These are phyloP conservation scores for Halcyon smyrnensis DNA, from an alignment of 2,797 vertebrate species.

Conservation along the genomic window DNA sequence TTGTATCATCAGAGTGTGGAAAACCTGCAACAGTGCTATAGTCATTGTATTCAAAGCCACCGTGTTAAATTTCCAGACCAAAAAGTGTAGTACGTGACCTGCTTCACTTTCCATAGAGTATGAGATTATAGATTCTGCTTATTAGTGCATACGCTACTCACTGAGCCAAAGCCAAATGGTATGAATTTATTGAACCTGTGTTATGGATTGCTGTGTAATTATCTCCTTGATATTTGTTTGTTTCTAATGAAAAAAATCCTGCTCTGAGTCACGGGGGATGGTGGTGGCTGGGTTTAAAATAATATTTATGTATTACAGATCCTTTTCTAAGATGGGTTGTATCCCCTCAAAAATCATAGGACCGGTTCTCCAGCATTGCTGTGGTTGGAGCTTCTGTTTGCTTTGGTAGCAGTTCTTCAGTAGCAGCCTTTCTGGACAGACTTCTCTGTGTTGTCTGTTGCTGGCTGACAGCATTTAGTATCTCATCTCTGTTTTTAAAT, in stretches of 20 bases:
- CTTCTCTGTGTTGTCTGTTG: background rate
- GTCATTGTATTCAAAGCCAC: background rate
- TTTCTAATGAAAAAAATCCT: background rate
- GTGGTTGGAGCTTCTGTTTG: background rate
- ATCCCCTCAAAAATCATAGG: background rate
- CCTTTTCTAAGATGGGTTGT: background rate
- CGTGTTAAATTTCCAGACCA: background rate
- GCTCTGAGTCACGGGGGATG: background rate
- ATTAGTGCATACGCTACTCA: background rate
- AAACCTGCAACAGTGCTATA: background rate
- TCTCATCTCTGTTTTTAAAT: constrained; percentile 15
- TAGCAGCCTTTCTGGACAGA: background rate
- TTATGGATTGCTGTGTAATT: background rate
- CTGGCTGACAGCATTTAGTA: background rate
- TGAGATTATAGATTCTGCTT: background rate
- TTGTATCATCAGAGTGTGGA: background rate
- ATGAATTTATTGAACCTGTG: background rate
- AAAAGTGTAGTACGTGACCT: background rate
- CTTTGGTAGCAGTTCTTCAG: background rate
- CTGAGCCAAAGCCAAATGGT: background rate
- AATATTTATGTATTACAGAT: background rate
- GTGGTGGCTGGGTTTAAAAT: background rate
- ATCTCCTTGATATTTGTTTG: background rate
- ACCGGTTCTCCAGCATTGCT: background rate
- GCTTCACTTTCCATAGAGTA: background rate